Base-by-base conservation (phyloP, 2,888 invertebrate species). In the Limnephilus auricula region DNA sequence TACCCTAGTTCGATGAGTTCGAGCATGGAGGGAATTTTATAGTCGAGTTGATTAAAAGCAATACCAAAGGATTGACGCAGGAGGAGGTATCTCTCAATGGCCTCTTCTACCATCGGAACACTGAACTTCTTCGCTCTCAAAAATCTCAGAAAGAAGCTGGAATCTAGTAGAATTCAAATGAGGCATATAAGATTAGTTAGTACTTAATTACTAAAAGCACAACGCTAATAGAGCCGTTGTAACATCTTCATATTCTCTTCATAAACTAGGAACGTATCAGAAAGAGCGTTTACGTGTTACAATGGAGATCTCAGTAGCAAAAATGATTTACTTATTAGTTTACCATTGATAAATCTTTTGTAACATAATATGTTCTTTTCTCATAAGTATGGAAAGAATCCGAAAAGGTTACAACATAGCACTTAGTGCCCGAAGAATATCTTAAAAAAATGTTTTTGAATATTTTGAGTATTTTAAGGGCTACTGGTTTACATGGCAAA, bases 71-170 rank as follows among this genome's bases (percentile, higher is more conserved):
- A 97, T 94, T 98, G 97, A 40, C 98, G 96, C 90, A 98, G 96
- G 30, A 98, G 96, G 83, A 98, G 95, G 94, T 98, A 98, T 40
- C 98, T 96, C 94, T 98, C 97, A 90, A 98, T 96, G 34, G 97
- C 97, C 94, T 97, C 97, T 94, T 98, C 97, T 0, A 98, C 97
- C 96, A 97, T 97, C 2, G 97, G 97, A 0, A 98, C 97, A 94
- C 97, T 97, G 95, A 97, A 98, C 94, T 98, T 98, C 95, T 98
- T 98, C 92, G 97, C 96, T n/a, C 98, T 96, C 89, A 98, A 95
- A 94, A 98, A 98, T 92, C 97, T 96, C 89, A 98, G 95, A 84
- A 98, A 95, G 94, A 97, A 98, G 93, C 95, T 96, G 0, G 96
- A 95, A 95, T 98, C 98, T 98, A 94, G 65, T 93, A 79, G 92